Conservation (phyloP, 2,888 invertebrate species). For the Epistrophe eligans region DNA sequence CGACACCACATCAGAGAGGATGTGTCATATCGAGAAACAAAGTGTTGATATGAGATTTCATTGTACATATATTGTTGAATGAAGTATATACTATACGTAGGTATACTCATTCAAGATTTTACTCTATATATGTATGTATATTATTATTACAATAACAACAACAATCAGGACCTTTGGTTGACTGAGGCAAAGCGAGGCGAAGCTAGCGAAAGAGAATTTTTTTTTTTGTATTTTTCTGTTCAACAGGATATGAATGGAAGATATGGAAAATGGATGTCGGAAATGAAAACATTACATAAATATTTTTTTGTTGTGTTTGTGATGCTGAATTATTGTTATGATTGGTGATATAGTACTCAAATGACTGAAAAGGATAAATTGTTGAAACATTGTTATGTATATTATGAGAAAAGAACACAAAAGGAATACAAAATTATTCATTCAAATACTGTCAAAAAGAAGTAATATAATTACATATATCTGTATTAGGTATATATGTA, state of each 20-base stretch:
- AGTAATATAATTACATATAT: not conserved
- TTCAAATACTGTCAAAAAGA: not conserved
- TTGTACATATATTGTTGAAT: conserved; percentile 32
- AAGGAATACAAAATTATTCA: not conserved
- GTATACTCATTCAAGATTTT: conserved; percentile 42
- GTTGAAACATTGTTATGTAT: not conserved
- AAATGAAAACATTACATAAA: conserved; percentile 53
- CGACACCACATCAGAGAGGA: conserved; percentile 10
- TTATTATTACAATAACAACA: conserved; percentile 36
- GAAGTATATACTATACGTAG: not conserved
- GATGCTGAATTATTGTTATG: conserved; percentile 19
- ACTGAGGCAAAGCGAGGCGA: not conserved
- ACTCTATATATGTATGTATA: conserved; percentile 44
- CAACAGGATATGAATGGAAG: conserved; percentile 64
- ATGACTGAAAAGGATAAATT: not conserved
- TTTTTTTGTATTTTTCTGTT: conserved; percentile 13
- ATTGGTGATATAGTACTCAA: conserved; percentile 1
- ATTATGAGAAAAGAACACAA: conserved; percentile 21
- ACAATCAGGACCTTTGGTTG: conserved; percentile 54
- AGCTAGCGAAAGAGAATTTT: conserved; percentile 42
- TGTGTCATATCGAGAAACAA: conserved; percentile 60
- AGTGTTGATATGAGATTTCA: conserved; percentile 70
- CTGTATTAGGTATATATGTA: no score
- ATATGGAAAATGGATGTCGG: conserved; percentile 36
- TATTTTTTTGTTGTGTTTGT: conserved; percentile 28